Evolutionary conservation across 2,797 vertebrate genomes (phyloP).

Genomic region (Melanogrammus aeglefinus): DNA sequence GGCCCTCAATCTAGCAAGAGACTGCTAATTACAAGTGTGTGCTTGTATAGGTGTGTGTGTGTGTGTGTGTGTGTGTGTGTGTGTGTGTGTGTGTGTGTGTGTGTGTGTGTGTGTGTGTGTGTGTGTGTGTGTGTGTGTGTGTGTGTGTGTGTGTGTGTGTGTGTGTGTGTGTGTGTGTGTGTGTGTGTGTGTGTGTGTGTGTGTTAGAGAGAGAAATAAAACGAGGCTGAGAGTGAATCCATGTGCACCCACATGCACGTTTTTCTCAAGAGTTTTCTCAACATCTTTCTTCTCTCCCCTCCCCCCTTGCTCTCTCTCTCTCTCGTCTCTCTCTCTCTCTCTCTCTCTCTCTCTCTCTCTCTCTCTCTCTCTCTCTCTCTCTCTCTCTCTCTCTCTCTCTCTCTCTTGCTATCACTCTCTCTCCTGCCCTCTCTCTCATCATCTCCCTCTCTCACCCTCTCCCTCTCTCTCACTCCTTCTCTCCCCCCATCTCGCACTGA

Average conservation of each 20-base stretch:
- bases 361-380: neutral
- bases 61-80: slow-evolving; percentile 18
- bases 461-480: slow-evolving; percentile 20
- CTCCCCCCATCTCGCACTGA: slow-evolving; percentile 53
- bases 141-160: slow-evolving; percentile 28
- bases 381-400: neutral
- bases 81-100: slow-evolving; percentile 1
- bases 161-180: neutral
- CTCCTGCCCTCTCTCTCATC: slow-evolving; percentile 6
- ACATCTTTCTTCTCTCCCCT: slow-evolving; percentile 15
- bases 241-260: slow-evolving; percentile 8
- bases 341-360: too few relatives aligned
- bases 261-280: slow-evolving; percentile 52
- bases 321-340: too few relatives aligned
- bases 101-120: neutral
- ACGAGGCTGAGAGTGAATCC: neutral
- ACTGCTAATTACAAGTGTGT: slow-evolving; percentile 61
- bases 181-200: neutral
- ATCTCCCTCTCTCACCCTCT: slow-evolving; percentile 8
- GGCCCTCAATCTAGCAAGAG: slow-evolving; percentile 46
- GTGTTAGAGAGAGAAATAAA: slow-evolving; percentile 2
- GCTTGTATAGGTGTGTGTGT: slow-evolving; percentile 41
- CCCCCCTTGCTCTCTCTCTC: neutral
- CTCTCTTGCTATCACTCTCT: neutral
- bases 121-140: slow-evolving; percentile 13